Percentiles rank a stretch among this genome's conserved stretches.
These are phyloP conservation scores for Gastrophryne carolinensis DNA, from an alignment of 2,797 vertebrate genomes.

Conservation along the genomic window DNA sequence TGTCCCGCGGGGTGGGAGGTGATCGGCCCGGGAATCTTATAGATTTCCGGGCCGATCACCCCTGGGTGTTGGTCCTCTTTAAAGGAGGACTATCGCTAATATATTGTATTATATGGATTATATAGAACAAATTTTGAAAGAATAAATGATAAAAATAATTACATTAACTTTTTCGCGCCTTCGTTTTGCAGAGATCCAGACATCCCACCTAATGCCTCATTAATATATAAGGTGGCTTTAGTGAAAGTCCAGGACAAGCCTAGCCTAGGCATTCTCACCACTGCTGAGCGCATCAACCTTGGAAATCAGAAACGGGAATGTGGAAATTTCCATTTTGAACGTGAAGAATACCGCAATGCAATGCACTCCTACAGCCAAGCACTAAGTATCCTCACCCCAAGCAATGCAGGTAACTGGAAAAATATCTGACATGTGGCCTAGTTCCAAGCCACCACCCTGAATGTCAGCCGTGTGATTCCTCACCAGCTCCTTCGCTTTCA, in stretches of 20 bases:
- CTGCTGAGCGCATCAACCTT: conserved; percentile 74
- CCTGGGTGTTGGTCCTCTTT: too few species aligned
- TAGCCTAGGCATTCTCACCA: conserved; percentile 65
- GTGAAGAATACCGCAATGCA: conserved; percentile 75
- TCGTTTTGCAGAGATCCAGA: conserved; percentile 76
- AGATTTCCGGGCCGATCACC: too few species aligned
- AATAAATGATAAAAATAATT: too few species aligned
- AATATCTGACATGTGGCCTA: too few species aligned
- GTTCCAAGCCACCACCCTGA: too few species aligned
- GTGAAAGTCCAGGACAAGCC: conserved; percentile 72
- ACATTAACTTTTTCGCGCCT: neutral
- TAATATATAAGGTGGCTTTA: conserved; percentile 84
- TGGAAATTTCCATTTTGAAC: conserved; percentile 82
- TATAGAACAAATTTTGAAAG: too few species aligned
- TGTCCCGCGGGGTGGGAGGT: too few species aligned
- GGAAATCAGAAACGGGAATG: conserved; percentile 80
- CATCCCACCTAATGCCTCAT: conserved; percentile 76
- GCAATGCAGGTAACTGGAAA: conserved; percentile 29
- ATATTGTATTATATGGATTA: too few species aligned
- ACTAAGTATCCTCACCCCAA: conserved; percentile 69
- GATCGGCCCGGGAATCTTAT: too few species aligned
- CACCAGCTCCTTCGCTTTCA: too few species aligned
- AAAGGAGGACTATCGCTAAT: too few species aligned
- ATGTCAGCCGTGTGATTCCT: too few species aligned
- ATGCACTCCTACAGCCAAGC: conserved; percentile 77